phyloP scores from a whole-genome alignment of 2,888 invertebrate species.

The Chydorus sphaericus region DNA sequence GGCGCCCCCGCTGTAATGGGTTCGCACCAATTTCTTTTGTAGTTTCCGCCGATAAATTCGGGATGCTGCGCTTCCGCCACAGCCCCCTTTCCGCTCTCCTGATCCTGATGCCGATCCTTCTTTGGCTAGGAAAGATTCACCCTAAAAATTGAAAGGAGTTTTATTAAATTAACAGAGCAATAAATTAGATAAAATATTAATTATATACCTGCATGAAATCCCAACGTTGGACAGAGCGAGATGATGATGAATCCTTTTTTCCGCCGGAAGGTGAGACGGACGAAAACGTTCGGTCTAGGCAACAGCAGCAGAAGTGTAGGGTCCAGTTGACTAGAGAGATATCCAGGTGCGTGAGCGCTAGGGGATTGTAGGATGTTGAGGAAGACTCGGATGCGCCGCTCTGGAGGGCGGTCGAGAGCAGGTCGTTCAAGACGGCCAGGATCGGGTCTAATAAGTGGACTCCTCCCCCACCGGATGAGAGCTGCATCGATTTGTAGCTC shows the following conservation, averaged over 20 bases:
- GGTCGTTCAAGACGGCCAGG: constrained; percentile 24
- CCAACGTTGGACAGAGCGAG: constrained; percentile 48
- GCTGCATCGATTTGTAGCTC: constrained; percentile 61
- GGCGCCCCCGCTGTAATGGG: background rate
- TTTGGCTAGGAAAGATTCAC: constrained; percentile 28
- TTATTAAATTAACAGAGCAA: too few relatives aligned
- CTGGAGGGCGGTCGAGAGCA: constrained; percentile 22
- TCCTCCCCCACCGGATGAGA: constrained; percentile 18
- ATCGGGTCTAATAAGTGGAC: constrained; percentile 27
- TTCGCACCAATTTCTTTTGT: constrained; percentile 21
- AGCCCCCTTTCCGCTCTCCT: constrained; percentile 18
- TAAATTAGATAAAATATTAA: too few relatives aligned
- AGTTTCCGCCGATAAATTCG: constrained; percentile 20
- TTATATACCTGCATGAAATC: constrained; percentile 88
- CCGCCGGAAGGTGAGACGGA: constrained; percentile 13
- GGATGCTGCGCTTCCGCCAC: constrained; percentile 15
- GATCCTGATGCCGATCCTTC: constrained; percentile 11
- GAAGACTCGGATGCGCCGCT: constrained; percentile 25
- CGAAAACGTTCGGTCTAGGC: constrained; percentile 41
- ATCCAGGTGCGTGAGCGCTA: constrained; percentile 37
- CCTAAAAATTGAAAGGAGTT: too few relatives aligned
- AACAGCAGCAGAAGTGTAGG: constrained; percentile 55
- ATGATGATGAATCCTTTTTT: too few relatives aligned
- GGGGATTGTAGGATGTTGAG: too few relatives aligned
- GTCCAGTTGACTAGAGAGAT: constrained; percentile 57